Base-by-base conservation (phyloP, 1,140 invertebrate species). In the Leguminivora glycinivorella region DNA sequence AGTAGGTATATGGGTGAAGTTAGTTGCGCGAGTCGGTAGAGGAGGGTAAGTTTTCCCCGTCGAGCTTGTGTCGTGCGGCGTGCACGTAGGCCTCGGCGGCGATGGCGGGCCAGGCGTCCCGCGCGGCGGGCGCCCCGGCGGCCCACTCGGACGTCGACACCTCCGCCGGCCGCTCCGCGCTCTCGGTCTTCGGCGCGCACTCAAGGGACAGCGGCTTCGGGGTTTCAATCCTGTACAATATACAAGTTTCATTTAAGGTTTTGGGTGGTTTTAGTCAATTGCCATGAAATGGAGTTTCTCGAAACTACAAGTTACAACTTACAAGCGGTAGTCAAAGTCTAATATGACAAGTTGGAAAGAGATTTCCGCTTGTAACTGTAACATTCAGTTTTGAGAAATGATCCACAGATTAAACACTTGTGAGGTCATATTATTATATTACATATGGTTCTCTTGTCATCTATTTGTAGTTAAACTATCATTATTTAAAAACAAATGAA, bases 11-110 rank as follows among this genome's bases (percentile, higher is more conserved):
- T 22, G 52, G 52, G 19, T 5, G 19, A 24, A 24, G 52, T 88
- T 82, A 92, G 71, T 92, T 92, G 72, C 90, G 87, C 0, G 89
- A 81, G 68, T 92, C 89, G 3, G 89, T 92, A 17, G 91, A 92
- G 5, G 91, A 91, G 0, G 91, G 91, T 68, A 89, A 71, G 72
- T 88, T 90, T 75, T 92, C 91, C 10, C 88, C 88, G 17, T 92
- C 91, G 56, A 88, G 70, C 78, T 90, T 92, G 75, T 88, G 87
- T 66, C 84, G 83, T 7, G 79, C 63, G 7, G 85, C 85, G 58
- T 90, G 88, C 0, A 89, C 77, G 72, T 91, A 91, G 47, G 86
- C 83, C 69, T 90, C 88, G 5, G 81, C 79, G 5, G 88, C 80
- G 26, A 90, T 75, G 0, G 83, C 69, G 17, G 72, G 75, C 77